Conservation (phyloP, 2,888 invertebrate genomes). For the Glaucopsyche alexis region DNA sequence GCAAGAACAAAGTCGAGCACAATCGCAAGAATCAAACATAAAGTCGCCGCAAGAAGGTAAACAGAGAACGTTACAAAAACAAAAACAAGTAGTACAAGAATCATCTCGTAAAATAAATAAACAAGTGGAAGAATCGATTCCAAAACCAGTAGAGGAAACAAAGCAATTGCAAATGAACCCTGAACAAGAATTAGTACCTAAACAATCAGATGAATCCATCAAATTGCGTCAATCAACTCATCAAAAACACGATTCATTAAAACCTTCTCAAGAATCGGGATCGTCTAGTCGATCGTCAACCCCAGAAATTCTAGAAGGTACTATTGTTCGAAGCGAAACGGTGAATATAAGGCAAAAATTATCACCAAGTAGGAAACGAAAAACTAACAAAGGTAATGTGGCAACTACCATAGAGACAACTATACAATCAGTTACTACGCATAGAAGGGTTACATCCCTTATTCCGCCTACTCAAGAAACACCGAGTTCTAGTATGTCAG, state of each 20-base stretch:
- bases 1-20: not conserved
- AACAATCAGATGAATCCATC: not conserved
- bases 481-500: not conserved
- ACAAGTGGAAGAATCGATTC: not conserved
- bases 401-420: constrained; percentile 19
- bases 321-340: constrained; percentile 17
- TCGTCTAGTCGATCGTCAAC: not conserved
- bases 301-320: constrained; percentile 5
- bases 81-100: not conserved
- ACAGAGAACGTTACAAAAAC: constrained; percentile 8
- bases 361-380: constrained; percentile 15
- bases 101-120: not conserved
- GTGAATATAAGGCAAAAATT: constrained; percentile 13
- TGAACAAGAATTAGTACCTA: not conserved
- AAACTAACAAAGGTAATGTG: constrained; percentile 1
- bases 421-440: constrained; percentile 16
- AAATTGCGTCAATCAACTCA: not conserved
- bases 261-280: constrained; percentile 2
- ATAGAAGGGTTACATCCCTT: constrained; percentile 22
- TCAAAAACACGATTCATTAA: constrained; percentile 10
- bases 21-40: not conserved
- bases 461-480: constrained; percentile 9
- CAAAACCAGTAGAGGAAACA: not conserved
- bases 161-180: not conserved
- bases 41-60: constrained; percentile 1